Evolutionary conservation across 2,888 invertebrate species (phyloP).

Genomic region (Chrysolina haemoptera): DNA sequence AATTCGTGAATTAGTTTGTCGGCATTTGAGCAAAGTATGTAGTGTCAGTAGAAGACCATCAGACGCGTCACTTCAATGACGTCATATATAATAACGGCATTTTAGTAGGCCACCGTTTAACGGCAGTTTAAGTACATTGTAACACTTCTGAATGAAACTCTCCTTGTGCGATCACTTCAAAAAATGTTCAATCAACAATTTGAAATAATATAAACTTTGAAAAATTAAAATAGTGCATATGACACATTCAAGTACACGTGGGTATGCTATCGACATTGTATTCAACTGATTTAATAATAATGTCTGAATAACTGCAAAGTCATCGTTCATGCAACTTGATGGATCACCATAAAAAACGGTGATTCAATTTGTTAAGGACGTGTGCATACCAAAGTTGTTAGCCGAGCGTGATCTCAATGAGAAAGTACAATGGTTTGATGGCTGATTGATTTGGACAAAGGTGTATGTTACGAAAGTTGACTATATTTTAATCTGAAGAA

Average conservation of each 20-base stretch:
- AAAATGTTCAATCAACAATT: too few relatives aligned
- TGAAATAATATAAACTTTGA: too few relatives aligned
- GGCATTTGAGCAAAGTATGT: too few relatives aligned
- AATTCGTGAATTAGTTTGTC: too few relatives aligned
- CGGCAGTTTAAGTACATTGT: too few relatives aligned
- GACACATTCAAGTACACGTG: constrained; percentile 14
- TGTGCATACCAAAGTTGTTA: constrained; percentile 21
- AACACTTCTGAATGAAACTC: too few relatives aligned
- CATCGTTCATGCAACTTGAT: constrained; percentile 18
- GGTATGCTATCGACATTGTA: constrained; percentile 3
- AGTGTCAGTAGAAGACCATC: too few relatives aligned
- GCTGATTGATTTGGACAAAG: constrained; percentile 1
- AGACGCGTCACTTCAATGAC: too few relatives aligned
- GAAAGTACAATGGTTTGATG: constrained; percentile 18
- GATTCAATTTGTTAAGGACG: constrained; percentile 19
- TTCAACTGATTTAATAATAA: constrained; percentile 6
- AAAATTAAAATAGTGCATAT: not conserved
- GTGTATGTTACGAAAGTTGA: constrained; percentile 15
- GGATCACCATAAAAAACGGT: constrained; percentile 18
- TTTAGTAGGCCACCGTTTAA: too few relatives aligned
- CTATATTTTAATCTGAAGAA: not conserved
- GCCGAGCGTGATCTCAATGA: constrained; percentile 15
- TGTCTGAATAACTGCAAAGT: constrained; percentile 14
- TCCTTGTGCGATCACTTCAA: too few relatives aligned
- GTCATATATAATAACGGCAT: too few relatives aligned